phyloP scores from a whole-genome alignment of 23 tunicate species.

The Pegea sp. region DNA sequence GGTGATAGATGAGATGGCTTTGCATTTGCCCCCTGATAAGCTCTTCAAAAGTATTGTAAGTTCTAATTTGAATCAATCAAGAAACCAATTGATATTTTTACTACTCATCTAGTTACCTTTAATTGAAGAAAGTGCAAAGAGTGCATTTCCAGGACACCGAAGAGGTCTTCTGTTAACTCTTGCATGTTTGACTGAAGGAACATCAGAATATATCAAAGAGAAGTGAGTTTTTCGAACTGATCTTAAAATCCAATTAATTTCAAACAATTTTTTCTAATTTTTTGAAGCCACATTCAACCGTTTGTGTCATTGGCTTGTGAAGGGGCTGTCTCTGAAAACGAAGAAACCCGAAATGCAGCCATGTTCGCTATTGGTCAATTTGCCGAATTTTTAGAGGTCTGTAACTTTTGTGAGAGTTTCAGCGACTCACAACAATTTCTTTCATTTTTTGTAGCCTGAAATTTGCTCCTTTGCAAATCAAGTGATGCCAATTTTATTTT shows the following conservation, averaged over 20 bases:
- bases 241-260: background rate
- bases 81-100: too few relatives aligned
- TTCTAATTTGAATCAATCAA: too few relatives aligned
- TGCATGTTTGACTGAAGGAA: conserved; percentile 78
- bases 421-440: too few relatives aligned
- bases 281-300: conserved; percentile 43
- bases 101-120: conserved; percentile 33
- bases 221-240: conserved; percentile 15
- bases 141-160: conserved; percentile 8
- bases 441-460: too few relatives aligned
- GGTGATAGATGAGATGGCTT: conserved; percentile 84
- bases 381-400: conserved; percentile 62
- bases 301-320: conserved; percentile 52
- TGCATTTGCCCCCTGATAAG: conserved; percentile 77
- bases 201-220: conserved; percentile 50
- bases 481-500: conserved; percentile 72
- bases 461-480: conserved; percentile 25
- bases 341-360: conserved; percentile 47
- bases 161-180: conserved; percentile 60
- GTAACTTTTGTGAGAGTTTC: background rate
- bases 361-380: conserved; percentile 86
- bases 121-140: conserved; percentile 10
- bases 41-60: conserved; percentile 50
- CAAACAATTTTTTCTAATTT: background rate
- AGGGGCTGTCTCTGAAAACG: conserved; percentile 18